Evolutionary conservation across 2,113 vertebrate species (phyloP), one percentile per base, ranked within the genome.

Genomic region (Psittacula cyanocephala): DNA sequence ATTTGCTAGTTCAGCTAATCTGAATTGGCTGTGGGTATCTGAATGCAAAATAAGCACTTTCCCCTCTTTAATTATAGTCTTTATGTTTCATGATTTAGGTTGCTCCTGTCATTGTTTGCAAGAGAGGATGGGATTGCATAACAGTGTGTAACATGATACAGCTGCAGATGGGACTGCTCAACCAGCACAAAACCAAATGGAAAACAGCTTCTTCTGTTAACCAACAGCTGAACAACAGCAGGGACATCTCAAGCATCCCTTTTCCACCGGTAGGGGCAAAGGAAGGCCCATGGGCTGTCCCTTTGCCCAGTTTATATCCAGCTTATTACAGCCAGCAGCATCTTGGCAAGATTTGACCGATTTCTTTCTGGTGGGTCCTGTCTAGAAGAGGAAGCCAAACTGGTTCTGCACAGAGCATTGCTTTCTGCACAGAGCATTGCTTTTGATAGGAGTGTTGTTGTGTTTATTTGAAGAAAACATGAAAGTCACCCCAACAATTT

Each of bases 1-100:
- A 95, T 93, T 89, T 90, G 67, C 95, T 95, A 69, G 89, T 92
- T 96, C 97, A 97, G 93, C 95, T 97, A 79, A 87, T 88, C 62
- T 33, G 82, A 89, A 95, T 77, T 74, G 70, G 68, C 92, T 90
- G 88, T 70, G 60, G 74, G 88, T 74, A 89, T 76, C 81, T 16
- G 1, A 95, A 78, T 60, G 91, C 93, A 68, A 96, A 97, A 93
- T 83, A 92, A 95, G 74, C 90, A 63, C 88, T 83, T 93, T 93
- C 78, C 79, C 49, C 49, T 50, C 53, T 95, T 95, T 88, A 88
- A 90, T 95, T 88, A 86, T 17, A 87, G 82, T 62, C 89, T 95
- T 96, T 90, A 94, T 90, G 43, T 81, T 82, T 70, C 41, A 50
- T 76, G 78, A 89, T 94, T 92, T 94, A 71, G 64, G n/a, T 68